Conservation (phyloP, 2,888 invertebrate species). For the Erebia palarica region DNA sequence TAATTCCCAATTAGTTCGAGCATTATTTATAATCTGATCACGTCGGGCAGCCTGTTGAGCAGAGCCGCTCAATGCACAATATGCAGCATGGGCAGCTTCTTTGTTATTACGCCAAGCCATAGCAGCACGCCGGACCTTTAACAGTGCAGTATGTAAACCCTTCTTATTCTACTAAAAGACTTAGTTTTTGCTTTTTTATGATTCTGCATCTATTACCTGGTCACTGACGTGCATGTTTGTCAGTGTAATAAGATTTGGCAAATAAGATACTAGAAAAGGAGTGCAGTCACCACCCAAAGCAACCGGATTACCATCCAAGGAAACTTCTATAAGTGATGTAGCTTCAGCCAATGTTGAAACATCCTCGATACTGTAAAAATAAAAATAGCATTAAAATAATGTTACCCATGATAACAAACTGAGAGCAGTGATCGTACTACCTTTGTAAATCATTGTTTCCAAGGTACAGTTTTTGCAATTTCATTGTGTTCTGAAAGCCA, state of each 20-base stretch:
- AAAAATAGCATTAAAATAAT: not conserved
- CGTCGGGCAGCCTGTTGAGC: conserved; percentile 84
- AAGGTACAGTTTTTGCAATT: conserved; percentile 90
- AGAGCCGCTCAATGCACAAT: conserved; percentile 82
- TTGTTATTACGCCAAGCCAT: conserved; percentile 91
- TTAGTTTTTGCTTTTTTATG: not conserved
- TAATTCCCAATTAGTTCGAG: conserved; percentile 93
- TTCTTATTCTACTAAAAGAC: not conserved
- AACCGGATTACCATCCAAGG: conserved; percentile 93
- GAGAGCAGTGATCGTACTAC: conserved; percentile 45
- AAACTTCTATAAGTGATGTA: conserved; percentile 89
- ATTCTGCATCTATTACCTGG: conserved; percentile 67
- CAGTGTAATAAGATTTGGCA: conserved; percentile 87
- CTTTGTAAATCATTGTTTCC: conserved; percentile 90
- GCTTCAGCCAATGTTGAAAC: conserved; percentile 92
- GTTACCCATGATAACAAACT: not conserved
- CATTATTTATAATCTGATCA: conserved; percentile 93
- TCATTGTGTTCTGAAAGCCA: conserved; percentile 90
- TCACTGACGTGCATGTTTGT: conserved; percentile 91
- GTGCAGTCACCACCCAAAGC: conserved; percentile 91
- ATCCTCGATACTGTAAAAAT: conserved; percentile 87
- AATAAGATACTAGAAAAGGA: conserved; percentile 90
- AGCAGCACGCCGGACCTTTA: conserved; percentile 86
- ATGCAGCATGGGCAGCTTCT: conserved; percentile 86
- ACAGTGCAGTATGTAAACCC: not conserved